These are phyloP conservation scores for Ceyx cyanopectus DNA, from an alignment of 2,113 vertebrate species.

Conservation along the genomic window DNA sequence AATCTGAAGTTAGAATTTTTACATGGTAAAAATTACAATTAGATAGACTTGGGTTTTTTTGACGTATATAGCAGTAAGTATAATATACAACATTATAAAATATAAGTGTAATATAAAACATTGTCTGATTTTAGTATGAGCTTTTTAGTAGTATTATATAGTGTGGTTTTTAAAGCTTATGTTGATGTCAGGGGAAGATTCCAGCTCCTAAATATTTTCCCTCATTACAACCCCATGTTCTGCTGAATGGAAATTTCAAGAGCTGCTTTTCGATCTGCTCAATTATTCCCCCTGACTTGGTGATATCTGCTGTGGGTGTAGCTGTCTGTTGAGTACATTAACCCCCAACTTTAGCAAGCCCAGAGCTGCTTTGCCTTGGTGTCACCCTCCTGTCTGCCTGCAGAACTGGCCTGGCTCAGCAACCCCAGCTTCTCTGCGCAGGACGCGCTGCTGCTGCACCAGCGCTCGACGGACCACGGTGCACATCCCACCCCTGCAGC, in stretches of 20 bases:
- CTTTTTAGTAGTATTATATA: not conserved
- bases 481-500: conserved; percentile 12
- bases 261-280: not conserved
- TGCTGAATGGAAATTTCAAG: conserved; percentile 14
- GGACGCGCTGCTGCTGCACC: conserved; percentile 79
- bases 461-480: conserved; percentile 51
- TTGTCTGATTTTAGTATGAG: not conserved
- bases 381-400: not conserved
- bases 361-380: conserved; percentile 4
- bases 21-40: not conserved
- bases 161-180: not conserved
- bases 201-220: not conserved
- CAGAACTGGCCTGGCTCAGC: conserved; percentile 90
- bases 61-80: not conserved
- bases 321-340: conserved; percentile 9
- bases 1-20: not conserved
- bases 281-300: not conserved
- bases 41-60: not conserved
- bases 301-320: not conserved
- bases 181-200: not conserved
- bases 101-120: not conserved
- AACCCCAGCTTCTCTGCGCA: conserved; percentile 88
- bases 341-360: not conserved
- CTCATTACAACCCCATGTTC: not conserved
- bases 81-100: too few relatives aligned